A percentile compares a stretch with the other conserved stretches of the same genome.
These are phyloP conservation scores for Sterna hirundo DNA, from an alignment of 2,113 vertebrate species.

Conservation along the genomic window DNA sequence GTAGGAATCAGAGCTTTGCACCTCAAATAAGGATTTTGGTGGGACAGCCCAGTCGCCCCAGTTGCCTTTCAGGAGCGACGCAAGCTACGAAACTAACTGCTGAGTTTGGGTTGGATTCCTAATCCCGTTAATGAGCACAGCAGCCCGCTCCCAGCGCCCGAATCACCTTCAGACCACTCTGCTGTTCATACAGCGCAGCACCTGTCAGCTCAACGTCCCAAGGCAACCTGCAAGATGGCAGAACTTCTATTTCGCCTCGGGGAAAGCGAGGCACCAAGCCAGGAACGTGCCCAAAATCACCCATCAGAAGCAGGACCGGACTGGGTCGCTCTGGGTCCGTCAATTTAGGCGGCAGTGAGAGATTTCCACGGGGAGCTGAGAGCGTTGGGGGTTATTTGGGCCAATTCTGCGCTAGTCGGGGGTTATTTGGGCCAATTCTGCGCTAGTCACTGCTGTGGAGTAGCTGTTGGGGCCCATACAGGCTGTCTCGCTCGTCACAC, in stretches of 20 bases:
- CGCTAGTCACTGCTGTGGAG: too few relatives aligned
- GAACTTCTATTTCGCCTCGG: not conserved
- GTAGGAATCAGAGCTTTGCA: not conserved
- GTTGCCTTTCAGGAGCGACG: not conserved
- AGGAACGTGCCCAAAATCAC: not conserved
- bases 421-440: not conserved
- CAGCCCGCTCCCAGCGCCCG: not conserved
- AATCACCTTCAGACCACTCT: not conserved
- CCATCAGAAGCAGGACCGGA: not conserved
- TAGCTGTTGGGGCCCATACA: not conserved
- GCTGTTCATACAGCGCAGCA: accelerated
- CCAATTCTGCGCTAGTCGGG: not conserved
- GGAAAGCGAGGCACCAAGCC: not conserved
- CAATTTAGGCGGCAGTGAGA: not conserved
- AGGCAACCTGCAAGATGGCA: not conserved
- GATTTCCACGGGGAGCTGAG: not conserved
- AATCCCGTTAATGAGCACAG: not conserved
- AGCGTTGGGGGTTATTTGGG: not conserved
- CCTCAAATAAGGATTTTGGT: not conserved
- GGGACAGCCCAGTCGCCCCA: too few relatives aligned
- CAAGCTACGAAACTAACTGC: not conserved
- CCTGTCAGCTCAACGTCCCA: not conserved
- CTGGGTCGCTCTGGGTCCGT: not conserved
- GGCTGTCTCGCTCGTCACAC: not conserved
- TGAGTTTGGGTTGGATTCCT: not conserved